Evolutionary conservation across 2,113 vertebrate genomes (phyloP), one percentile per base, ranked within the genome.

Genomic region (Takifugu flavidus): DNA sequence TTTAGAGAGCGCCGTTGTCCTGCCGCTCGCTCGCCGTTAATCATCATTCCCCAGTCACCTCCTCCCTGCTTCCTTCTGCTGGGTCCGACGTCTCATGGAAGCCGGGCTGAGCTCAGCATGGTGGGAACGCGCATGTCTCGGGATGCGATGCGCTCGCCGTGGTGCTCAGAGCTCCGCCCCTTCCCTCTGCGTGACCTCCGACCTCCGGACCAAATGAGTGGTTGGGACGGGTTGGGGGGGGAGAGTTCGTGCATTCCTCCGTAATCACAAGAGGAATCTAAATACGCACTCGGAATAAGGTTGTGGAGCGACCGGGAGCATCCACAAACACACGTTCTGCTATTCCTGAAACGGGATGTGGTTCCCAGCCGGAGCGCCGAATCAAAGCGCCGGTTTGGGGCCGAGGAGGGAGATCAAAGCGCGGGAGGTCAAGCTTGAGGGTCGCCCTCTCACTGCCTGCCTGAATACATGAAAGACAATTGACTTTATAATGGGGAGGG

Each of bases 201-300:
- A 83, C 88, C 82, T 86, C 70, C 53, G 62, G 52, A 78, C 81
- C 79, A 86, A 89, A 91, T 89, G 84, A 89, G 74, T 62, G 53
- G 88, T 80, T 87, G 53, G 85, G 75, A 67, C 82, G 80, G 20
- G 20, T 20, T 72, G 65, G 72, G 79, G 86, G 82, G 75, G 84
- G 84, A 90, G 89, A 89, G 87, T 55, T 67, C 75, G 31, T 60
- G 56, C 87, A 89, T 90, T 91, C 86, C 84, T 87, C 72, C 74
- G 70, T 82, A 77, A 85, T 88, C 75, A 25, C 74, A 85, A 80
- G 87, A 86, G 84, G 74, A 88, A 90, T 91, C 90, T 90, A 90
- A 88, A 90, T 82, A 78, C 61, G 79, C 84, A 83, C 79, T 82
- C 79, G 83, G 85, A 91, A 89, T 91, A 80, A 90, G 88, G 83